phyloP scores from a whole-genome alignment of 1,140 invertebrate genomes.

The Drosophila sp. region DNA sequence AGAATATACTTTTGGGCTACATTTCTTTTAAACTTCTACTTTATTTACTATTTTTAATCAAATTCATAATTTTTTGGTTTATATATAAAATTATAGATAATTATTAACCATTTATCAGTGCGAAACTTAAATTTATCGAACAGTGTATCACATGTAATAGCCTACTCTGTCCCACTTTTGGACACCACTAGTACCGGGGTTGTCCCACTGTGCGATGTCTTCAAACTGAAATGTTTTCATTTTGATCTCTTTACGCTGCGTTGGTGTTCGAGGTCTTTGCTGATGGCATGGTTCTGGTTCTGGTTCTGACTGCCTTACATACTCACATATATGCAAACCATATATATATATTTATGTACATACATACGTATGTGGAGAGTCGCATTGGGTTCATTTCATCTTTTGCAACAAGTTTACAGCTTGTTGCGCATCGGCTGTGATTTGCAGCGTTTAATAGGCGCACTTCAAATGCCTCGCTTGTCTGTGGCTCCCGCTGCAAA shows the following conservation, averaged over 20 bases:
- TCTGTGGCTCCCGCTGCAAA: constrained; percentile 47
- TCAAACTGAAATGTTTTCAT: constrained; percentile 72
- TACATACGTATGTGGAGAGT: constrained; percentile 25
- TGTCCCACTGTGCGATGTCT: constrained; percentile 39
- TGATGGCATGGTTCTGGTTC: constrained; percentile 39
- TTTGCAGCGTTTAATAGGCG: constrained; percentile 75
- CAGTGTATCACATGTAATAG: no score
- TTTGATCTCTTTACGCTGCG: constrained; percentile 82
- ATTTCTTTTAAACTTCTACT: no score
- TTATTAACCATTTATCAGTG: no score
- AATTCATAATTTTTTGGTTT: no score
- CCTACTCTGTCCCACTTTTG: no score
- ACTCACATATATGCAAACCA: background rate
- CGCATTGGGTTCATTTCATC: constrained; percentile 66
- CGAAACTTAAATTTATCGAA: no score
- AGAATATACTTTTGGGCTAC: no score
- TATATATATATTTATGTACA: constrained; percentile 2
- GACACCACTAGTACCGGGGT: no score
- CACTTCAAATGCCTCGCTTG: constrained; percentile 69
- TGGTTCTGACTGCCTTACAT: constrained; percentile 23
- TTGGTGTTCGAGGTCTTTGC: constrained; percentile 59
- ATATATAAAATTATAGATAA: no score
- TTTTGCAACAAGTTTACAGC: constrained; percentile 81
- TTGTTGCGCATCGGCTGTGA: constrained; percentile 76
- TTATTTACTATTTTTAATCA: no score